A percentile compares a stretch with the other conserved stretches of the same genome.
Conservation (phyloP, 1,140 invertebrate species). For the Matsumurasca onukii region DNA sequence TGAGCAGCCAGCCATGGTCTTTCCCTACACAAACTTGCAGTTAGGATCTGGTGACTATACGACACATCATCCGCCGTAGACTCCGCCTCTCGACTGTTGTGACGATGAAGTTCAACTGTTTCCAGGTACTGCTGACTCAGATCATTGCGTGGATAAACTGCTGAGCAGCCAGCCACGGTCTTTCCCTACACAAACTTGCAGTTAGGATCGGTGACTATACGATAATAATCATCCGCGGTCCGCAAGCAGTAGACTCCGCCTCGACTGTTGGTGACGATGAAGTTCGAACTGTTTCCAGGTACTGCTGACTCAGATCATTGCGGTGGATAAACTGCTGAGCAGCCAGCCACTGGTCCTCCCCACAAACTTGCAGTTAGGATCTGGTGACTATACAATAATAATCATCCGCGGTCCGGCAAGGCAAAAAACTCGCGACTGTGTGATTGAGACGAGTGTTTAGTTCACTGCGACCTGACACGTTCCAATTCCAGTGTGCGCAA, state of each 20-base stretch:
- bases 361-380: too few relatives aligned
- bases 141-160: constrained; percentile 68
- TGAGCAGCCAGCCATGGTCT: constrained; percentile 66
- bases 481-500: too few relatives aligned
- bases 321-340: constrained; percentile 66
- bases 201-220: too few relatives aligned
- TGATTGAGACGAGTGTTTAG: too few relatives aligned
- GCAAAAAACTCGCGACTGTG: constrained; percentile 52
- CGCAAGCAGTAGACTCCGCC: constrained; percentile 42
- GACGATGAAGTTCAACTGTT: constrained; percentile 92
- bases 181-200: too few relatives aligned
- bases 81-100: constrained; percentile 61
- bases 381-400: too few relatives aligned
- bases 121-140: constrained; percentile 86
- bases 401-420: constrained; percentile 44
- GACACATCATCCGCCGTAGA: constrained; percentile 40
- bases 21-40: too few relatives aligned
- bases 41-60: too few relatives aligned
- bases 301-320: constrained; percentile 80
- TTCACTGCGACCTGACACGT: too few relatives aligned
- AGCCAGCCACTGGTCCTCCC: constrained; percentile 62
- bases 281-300: constrained; percentile 93
- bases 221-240: too few relatives aligned
- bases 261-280: constrained; percentile 81
- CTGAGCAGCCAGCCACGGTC: constrained; percentile 64